These are phyloP conservation scores for Acrobasis repandana DNA, from an alignment of 2,888 invertebrate genomes.

Conservation along the genomic window DNA sequence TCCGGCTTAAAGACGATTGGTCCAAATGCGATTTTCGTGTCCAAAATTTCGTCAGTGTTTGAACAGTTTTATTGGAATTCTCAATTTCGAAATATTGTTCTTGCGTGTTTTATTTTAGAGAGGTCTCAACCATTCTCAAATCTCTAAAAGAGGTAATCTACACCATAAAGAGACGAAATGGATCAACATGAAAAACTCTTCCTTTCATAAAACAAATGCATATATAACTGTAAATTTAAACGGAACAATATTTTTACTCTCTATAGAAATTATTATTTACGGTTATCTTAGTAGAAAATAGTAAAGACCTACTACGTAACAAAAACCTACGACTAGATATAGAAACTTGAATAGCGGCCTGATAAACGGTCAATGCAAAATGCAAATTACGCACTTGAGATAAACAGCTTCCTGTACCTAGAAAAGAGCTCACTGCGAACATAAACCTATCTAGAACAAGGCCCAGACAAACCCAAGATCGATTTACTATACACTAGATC, in stretches of 20 bases:
- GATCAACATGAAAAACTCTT: too few species aligned
- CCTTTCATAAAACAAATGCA: too few species aligned
- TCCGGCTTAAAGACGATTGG: neutral
- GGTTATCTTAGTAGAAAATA: neutral
- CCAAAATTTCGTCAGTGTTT: neutral
- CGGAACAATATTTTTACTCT: too few species aligned
- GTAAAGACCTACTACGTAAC: neutral
- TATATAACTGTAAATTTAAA: too few species aligned
- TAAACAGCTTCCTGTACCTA: slow-evolving; percentile 18
- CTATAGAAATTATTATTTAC: too few species aligned
- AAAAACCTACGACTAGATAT: slow-evolving; percentile 1
- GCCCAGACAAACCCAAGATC: neutral
- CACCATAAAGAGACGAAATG: too few species aligned
- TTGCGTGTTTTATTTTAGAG: too few species aligned
- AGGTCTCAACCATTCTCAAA: too few species aligned
- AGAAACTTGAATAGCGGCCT: slow-evolving; percentile 1
- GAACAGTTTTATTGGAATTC: neutral
- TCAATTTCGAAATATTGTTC: neutral
- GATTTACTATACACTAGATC: neutral
- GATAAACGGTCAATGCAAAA: slow-evolving; percentile 20
- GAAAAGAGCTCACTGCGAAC: slow-evolving; percentile 4
- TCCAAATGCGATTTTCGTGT: neutral
- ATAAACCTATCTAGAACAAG: slow-evolving; percentile 16
- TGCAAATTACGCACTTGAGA: slow-evolving; percentile 21
- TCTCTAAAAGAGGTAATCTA: too few species aligned